Base-by-base conservation (phyloP, 2,888 invertebrate species). In the Leptarthrus brevirostris region DNA sequence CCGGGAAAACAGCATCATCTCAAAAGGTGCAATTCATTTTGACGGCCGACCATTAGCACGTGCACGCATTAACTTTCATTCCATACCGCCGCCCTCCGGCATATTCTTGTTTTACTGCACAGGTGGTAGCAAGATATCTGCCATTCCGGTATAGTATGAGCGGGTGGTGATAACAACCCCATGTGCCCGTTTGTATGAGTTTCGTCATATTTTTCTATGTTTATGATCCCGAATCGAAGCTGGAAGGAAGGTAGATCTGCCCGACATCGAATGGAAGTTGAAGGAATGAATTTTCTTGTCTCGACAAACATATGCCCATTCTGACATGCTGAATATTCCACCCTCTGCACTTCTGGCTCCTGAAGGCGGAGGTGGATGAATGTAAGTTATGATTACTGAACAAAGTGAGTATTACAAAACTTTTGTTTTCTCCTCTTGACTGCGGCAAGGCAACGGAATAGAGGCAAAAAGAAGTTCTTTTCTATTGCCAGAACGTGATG, bases 21-120 rank as follows among this genome's bases (percentile, higher is more conserved):
- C 30, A 40, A 54, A 47, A 54, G 54, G 74, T 75, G 75, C 77
- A 77, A 77, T 77, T 75, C 75, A 75, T 73, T 77, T 75, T 75
- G 79, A 77, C 78, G 76, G 77, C 75, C 72, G 77, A 79, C 82
- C 81, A 83, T 84, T 84, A 84, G 81, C 84, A 84, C 84, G 84
- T 84, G 84, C 83, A 83, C 81, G 81, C 82, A 83, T 83, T 84
- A 79, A 78, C 71, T 75, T 75, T 71, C 56, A 64, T 64, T 64
- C 64, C 14, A 14, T 56, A 36, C 24, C 52, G 26, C 76, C 26
- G 74, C 69, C 30, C 78, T 75, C 79, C 78, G 49, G 78, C 79
- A 82, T 82, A 82, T 82, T 80, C 83, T 20, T 81, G 79, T 75
- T 6, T n/a, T 66, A 22, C 26, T 22, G 66, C 47, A 52, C 69